Evolutionary conservation across 2,888 invertebrate species (phyloP).

Genomic region (Glyphotaelius pellucidus): DNA sequence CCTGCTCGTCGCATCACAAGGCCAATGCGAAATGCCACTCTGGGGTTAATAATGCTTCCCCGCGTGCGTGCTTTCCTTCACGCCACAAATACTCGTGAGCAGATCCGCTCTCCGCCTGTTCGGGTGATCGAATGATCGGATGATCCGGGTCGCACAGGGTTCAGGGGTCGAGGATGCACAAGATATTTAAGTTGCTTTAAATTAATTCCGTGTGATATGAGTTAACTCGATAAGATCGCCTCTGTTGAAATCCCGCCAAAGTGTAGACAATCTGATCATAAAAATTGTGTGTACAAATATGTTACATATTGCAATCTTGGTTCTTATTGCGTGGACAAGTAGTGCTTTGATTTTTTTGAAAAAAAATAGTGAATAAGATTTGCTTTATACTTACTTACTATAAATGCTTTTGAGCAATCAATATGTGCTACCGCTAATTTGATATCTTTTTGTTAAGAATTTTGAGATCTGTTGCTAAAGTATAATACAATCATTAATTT

Average conservation of each 20-base stretch:
- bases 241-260: slow-evolving; percentile 19
- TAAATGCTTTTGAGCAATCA: too few relatives aligned
- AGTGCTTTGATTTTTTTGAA: neutral
- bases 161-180: slow-evolving; percentile 24
- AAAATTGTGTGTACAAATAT: neutral
- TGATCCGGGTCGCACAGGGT: neutral
- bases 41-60: slow-evolving; percentile 33
- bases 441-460: too few relatives aligned
- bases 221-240: neutral
- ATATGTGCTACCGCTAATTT: too few relatives aligned
- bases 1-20: neutral
- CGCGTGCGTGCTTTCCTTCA: slow-evolving; percentile 22
- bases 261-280: slow-evolving; percentile 2
- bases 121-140: neutral
- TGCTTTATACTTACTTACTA: too few relatives aligned
- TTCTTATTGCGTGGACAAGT: neutral
- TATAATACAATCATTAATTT: too few relatives aligned
- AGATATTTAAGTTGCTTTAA: neutral
- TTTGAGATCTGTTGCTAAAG: too few relatives aligned
- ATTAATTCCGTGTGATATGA: neutral
- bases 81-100: neutral
- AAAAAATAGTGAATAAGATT: too few relatives aligned
- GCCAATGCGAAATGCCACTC: neutral
- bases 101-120: neutral
- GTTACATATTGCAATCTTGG: neutral